Evolutionary conservation across 2,888 invertebrate genomes (phyloP), one percentile per base, ranked within the genome.

Genomic region (Andrena minutula): DNA sequence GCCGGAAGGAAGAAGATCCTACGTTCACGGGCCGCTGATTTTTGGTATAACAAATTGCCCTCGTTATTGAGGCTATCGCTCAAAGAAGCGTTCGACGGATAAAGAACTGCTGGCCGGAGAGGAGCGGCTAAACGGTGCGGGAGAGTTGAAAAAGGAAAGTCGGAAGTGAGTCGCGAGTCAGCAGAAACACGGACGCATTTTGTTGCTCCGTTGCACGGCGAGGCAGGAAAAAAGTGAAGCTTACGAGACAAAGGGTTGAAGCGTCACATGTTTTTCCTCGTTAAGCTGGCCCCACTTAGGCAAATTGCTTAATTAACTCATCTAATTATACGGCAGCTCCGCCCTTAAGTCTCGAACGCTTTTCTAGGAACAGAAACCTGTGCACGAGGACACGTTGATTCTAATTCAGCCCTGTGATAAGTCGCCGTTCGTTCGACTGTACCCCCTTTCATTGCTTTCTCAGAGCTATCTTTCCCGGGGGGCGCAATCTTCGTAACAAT

Each of bases 251-350:
- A 82, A 78, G 78, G 73, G 78, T 75, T 71, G 35, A 79, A 77
- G 63, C 77, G 71, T 74, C 78, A 78, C 82, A 79, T 83, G 82
- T 78, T 82, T 82, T 82, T 75, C 71, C 77, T 78, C 65, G 65
- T 84, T 86, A 84, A 86, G 71, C 75, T 64, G 66, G 61, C 73
- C 56, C 32, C 71, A 53, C 64, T 30, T 70, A 77, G 65, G 79
- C 71, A 84, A 79, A 86, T 86, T 86, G 79, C 77, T 82, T 86
- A 86, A 86, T 86, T 86, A 86, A 82, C 79, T 82, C 82, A 71
- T 81, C 78, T 82, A 82, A 84, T 86, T 86, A 86, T 84, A 78
- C 78, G 73, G 75, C 28, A 79, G 66, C 68, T 16, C 47, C n/a
- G 53, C 51, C 53, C 71, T 68, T 83, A 74, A 77, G 60, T 71